phyloP scores from a whole-genome alignment of 2,797 vertebrate species.

The Myripristis murdjan region DNA sequence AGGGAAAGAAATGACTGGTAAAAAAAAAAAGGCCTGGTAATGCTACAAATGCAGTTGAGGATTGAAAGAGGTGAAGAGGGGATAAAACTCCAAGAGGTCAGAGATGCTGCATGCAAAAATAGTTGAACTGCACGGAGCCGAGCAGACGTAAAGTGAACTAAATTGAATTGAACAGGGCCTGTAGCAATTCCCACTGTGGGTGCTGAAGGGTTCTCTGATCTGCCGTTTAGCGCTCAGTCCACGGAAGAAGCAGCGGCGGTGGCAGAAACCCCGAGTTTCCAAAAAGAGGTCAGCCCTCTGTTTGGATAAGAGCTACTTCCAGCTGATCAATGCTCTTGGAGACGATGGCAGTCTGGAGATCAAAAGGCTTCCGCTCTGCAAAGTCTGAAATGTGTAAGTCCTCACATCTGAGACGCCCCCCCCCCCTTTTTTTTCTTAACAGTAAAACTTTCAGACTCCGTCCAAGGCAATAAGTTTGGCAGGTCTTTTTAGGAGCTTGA shows the following conservation, averaged over 20 bases:
- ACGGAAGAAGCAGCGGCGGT: conserved; percentile 30
- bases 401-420: conserved; percentile 48
- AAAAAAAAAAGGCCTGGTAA: not conserved
- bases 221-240: conserved; percentile 33
- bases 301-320: conserved; percentile 56
- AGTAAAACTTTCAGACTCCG: conserved; percentile 54
- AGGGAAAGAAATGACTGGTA: not conserved
- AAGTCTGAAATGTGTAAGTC: conserved; percentile 48
- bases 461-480: conserved; percentile 58
- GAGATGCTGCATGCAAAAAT: not conserved
- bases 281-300: conserved; percentile 61
- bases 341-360: conserved; percentile 46
- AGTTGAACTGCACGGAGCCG: conserved; percentile 7
- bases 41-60: not conserved
- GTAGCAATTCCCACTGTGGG: conserved; percentile 36
- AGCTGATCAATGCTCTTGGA: conserved; percentile 61
- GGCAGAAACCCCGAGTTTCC: conserved; percentile 35
- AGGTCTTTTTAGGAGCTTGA: conserved; percentile 40
- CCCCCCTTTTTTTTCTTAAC: conserved; percentile 36
- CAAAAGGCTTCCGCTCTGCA: conserved; percentile 51
- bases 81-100: not conserved
- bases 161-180: conserved; percentile 29
- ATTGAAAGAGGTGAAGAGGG: too few relatives aligned
- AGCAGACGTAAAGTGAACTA: conserved; percentile 8
- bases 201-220: conserved; percentile 50